These are phyloP conservation scores for Ichneumon xanthorius DNA, from an alignment of 2,888 invertebrate genomes.

Conservation along the genomic window DNA sequence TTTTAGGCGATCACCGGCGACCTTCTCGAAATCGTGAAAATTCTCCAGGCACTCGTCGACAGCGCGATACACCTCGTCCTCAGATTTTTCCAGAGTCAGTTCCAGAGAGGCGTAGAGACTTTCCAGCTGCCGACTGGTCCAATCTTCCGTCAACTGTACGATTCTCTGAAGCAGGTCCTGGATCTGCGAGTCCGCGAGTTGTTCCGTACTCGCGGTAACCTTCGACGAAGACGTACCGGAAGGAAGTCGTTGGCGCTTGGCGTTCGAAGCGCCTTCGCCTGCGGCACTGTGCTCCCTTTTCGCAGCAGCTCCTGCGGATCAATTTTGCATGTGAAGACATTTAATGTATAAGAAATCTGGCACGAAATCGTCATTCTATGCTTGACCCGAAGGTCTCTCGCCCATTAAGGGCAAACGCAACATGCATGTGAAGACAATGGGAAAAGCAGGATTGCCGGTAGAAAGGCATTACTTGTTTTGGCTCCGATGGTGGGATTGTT, in stretches of 20 bases:
- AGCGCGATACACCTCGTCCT: conserved; percentile 65
- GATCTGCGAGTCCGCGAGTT: conserved; percentile 73
- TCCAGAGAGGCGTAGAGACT: conserved; percentile 75
- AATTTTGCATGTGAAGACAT: neutral
- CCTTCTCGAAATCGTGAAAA: conserved; percentile 67
- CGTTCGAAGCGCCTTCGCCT: conserved; percentile 72
- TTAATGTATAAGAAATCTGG: no score
- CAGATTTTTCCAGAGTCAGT: conserved; percentile 70
- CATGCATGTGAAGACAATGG: neutral
- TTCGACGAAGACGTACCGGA: conserved; percentile 53
- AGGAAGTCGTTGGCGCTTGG: conserved; percentile 75
- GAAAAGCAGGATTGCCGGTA: neutral
- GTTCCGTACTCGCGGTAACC: conserved; percentile 65
- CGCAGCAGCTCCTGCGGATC: conserved; percentile 68
- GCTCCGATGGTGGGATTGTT: conserved; percentile 64
- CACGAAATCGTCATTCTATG: no score
- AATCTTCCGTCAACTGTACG: conserved; percentile 76
- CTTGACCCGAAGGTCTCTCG: no score
- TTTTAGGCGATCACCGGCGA: conserved; percentile 59
- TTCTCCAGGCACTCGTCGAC: conserved; percentile 72
- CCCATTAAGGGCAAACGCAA: no score
- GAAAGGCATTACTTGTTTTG: conserved; percentile 71
- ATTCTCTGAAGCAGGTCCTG: conserved; percentile 75
- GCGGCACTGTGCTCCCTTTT: conserved; percentile 77
- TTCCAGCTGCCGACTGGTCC: conserved; percentile 78